Conservation (phyloP, 2,113 vertebrate species). For the Callaeas wilsoni region DNA sequence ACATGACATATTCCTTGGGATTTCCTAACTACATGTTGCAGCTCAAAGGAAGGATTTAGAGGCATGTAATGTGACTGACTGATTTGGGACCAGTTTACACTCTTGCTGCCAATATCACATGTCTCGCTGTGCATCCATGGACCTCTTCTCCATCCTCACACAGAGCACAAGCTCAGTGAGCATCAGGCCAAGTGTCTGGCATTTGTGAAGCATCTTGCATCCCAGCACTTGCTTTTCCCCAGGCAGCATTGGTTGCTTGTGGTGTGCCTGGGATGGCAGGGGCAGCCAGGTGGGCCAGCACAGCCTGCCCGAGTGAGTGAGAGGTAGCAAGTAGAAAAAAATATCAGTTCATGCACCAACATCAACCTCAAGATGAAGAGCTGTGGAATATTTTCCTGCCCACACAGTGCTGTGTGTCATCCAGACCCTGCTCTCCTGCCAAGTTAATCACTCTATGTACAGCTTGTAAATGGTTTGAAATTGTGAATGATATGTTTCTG, state of each 20-base stretch:
- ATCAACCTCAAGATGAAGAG: neutral
- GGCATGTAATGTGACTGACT: neutral
- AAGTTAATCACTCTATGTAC: neutral
- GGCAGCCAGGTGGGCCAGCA: neutral
- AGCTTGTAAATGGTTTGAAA: neutral
- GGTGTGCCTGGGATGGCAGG: neutral
- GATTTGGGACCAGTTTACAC: neutral
- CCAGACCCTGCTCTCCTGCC: neutral
- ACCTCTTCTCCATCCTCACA: neutral
- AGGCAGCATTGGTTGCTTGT: fast-evolving
- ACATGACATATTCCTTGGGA: neutral
- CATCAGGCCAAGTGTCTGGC: neutral
- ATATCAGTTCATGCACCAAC: fast-evolving
- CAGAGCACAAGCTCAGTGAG: neutral
- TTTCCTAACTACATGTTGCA: neutral
- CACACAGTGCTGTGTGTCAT: neutral
- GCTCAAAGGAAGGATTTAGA: neutral
- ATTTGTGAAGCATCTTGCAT: neutral
- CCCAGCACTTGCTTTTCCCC: neutral
- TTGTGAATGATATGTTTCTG: neutral
- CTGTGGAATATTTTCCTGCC: neutral
- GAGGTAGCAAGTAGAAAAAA: neutral
- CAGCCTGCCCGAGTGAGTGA: fast-evolving
- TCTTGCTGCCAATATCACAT: neutral
- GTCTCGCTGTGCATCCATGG: fast-evolving